These are phyloP conservation scores for Syrphus vitripennis DNA, from an alignment of 2,888 invertebrate species.

Conservation along the genomic window DNA sequence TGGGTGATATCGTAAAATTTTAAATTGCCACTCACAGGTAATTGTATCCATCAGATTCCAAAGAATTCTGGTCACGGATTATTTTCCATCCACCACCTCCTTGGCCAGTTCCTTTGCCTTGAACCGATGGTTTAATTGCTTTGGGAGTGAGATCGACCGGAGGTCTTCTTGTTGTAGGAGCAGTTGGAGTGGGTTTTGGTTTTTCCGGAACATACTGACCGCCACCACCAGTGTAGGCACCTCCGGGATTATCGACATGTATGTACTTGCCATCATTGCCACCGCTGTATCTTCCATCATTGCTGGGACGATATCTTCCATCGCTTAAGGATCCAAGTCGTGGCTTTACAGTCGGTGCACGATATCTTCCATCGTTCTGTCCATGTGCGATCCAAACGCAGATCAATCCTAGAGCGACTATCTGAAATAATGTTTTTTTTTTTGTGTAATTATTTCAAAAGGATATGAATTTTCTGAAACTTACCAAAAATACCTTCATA, in stretches of 20 bases:
- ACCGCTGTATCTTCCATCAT: slow-evolving; percentile 76
- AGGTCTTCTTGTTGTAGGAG: slow-evolving; percentile 20
- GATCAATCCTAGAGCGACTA: slow-evolving; percentile 53
- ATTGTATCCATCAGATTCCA: slow-evolving; percentile 83
- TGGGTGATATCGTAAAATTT: slow-evolving; percentile 50
- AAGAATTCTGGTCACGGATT: slow-evolving; percentile 82
- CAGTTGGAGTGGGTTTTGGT: neutral
- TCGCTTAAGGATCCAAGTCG: slow-evolving; percentile 64
- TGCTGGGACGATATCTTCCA: slow-evolving; percentile 76
- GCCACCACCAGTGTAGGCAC: slow-evolving; percentile 74
- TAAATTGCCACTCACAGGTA: slow-evolving; percentile 81
- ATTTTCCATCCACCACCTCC: slow-evolving; percentile 82
- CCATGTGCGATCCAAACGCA: slow-evolving; percentile 71
- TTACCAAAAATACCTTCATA: slow-evolving; percentile 61
- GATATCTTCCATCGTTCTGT: slow-evolving; percentile 82
- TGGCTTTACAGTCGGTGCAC: slow-evolving; percentile 76
- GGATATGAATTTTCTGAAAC: neutral
- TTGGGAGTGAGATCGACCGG: slow-evolving; percentile 65
- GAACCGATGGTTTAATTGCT: slow-evolving; percentile 38
- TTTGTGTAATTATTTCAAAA: neutral
- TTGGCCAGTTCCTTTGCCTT: slow-evolving; percentile 77
- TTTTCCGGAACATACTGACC: slow-evolving; percentile 74
- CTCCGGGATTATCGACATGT: slow-evolving; percentile 80
- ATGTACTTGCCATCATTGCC: slow-evolving; percentile 81
- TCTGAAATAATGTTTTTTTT: slow-evolving; percentile 7